Conservation (phyloP, 2,888 invertebrate species). For the Pheosia gnoma region DNA sequence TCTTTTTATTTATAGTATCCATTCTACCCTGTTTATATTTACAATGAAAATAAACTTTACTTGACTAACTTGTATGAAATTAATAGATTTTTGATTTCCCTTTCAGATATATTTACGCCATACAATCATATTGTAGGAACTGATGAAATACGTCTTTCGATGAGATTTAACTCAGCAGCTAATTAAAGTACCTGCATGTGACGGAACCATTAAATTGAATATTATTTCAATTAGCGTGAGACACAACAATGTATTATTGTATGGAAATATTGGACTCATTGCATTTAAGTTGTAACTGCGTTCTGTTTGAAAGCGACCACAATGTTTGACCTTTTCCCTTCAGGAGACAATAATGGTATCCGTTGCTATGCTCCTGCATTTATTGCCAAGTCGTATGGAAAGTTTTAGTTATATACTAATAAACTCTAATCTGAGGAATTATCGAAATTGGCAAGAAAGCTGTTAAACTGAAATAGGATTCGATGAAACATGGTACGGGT, state of each 20-base stretch:
- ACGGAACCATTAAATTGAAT: slow-evolving; percentile 49
- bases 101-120: slow-evolving; percentile 20
- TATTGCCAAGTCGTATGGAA: not conserved
- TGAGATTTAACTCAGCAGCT: slow-evolving; percentile 26
- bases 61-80: not conserved
- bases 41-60: not conserved
- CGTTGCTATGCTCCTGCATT: slow-evolving; percentile 32
- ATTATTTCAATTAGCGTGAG: slow-evolving; percentile 70
- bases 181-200: slow-evolving; percentile 40
- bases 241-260: slow-evolving; percentile 77
- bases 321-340: slow-evolving; percentile 65
- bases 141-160: slow-evolving; percentile 20
- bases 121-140: slow-evolving; percentile 15
- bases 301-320: slow-evolving; percentile 56
- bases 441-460: no score
- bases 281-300: slow-evolving; percentile 58
- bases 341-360: slow-evolving; percentile 41
- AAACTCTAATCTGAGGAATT: no score
- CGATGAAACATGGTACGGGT: no score
- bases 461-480: no score
- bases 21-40: no score
- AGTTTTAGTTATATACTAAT: not conserved
- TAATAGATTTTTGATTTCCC: slow-evolving; percentile 15
- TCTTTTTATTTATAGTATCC: not conserved
- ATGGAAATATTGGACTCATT: slow-evolving; percentile 77